Conservation (phyloP, 92 coral and sea anemone species). For the Zoanthus sociatus region DNA sequence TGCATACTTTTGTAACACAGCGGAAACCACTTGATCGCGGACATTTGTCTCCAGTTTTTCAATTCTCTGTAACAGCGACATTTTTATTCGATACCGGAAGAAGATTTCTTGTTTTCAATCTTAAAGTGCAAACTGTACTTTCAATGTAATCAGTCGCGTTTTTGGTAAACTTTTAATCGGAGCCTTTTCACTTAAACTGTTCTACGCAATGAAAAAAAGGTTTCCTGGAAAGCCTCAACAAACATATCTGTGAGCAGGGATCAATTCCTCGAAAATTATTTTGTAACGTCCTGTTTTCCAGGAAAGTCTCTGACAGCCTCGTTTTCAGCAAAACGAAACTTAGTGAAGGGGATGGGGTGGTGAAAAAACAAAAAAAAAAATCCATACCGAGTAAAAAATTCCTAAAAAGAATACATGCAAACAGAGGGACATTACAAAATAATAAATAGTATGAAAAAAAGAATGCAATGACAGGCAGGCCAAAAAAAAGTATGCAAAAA, state of each 20-base stretch:
- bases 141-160: not conserved
- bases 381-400: too few species aligned
- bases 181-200: not conserved
- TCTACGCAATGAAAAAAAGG: constrained; percentile 10
- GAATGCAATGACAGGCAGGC: too few species aligned
- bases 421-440: too few species aligned
- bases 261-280: not conserved
- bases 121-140: not conserved
- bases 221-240: not conserved
- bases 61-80: constrained; percentile 38
- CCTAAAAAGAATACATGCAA: too few species aligned
- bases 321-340: not conserved
- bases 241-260: not conserved
- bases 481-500: too few species aligned
- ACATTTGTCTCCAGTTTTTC: constrained; percentile 30
- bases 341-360: too few species aligned
- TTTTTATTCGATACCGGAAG: constrained; percentile 1
- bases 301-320: constrained; percentile 36
- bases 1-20: constrained; percentile 31
- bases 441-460: too few species aligned
- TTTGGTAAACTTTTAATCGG: not conserved
- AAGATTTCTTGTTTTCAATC: not conserved
- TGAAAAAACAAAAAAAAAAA: too few species aligned
- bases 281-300: constrained; percentile 17
- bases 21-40: constrained; percentile 44